Percentiles rank a stretch among this genome's conserved stretches.
Evolutionary conservation across 1,140 invertebrate species (phyloP).

Genomic region (Callitettix versicolor): DNA sequence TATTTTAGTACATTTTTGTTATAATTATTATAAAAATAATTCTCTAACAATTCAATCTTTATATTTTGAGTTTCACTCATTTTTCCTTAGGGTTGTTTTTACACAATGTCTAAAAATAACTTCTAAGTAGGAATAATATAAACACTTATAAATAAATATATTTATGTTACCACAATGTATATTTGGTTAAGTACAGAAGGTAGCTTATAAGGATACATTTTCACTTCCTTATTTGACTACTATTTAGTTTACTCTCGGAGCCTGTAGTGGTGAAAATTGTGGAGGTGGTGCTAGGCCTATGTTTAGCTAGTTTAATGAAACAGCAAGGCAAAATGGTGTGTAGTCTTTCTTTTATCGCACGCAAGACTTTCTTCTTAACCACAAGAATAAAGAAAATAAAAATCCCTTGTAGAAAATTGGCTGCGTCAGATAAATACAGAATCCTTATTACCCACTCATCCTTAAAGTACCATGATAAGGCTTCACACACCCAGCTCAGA

Average conservation of each 20-base stretch:
- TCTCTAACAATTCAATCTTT: too few relatives aligned
- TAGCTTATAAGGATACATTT: neutral
- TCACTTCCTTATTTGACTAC: constrained; percentile 2
- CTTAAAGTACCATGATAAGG: constrained; percentile 44
- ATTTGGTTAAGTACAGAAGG: too few relatives aligned
- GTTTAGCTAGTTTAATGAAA: neutral
- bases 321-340: constrained; percentile 1
- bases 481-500: constrained; percentile 57
- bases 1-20: too few relatives aligned
- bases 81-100: too few relatives aligned
- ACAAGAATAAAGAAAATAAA: constrained; percentile 63
- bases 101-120: too few relatives aligned
- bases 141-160: too few relatives aligned
- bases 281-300: neutral
- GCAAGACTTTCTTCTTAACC: constrained; percentile 39
- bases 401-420: constrained; percentile 47
- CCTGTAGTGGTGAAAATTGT: constrained; percentile 1
- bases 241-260: neutral
- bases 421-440: constrained; percentile 49
- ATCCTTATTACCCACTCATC: constrained; percentile 39
- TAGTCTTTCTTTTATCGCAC: constrained; percentile 2
- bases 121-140: too few relatives aligned
- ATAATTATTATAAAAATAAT: too few relatives aligned
- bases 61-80: too few relatives aligned
- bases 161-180: too few relatives aligned